Evolutionary conservation across 2,113 vertebrate species (phyloP), one percentile per base, ranked within the genome.

Genomic region (Odontophorus gujanensis): DNA sequence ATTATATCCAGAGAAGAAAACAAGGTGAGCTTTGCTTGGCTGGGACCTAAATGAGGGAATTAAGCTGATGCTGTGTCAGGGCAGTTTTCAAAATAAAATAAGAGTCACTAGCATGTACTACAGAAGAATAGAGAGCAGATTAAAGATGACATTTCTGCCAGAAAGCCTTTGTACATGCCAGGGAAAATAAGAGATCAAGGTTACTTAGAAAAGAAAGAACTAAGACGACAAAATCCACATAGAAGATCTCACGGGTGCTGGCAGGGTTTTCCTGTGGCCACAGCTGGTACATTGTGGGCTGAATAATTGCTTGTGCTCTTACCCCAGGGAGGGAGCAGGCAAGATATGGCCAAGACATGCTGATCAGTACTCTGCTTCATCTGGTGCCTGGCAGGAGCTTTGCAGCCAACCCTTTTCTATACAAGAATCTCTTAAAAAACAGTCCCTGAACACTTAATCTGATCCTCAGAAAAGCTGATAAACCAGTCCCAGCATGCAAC

Each of bases 11-110:
- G 87, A 92, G 57, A 86, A 87, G 84, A 92, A 96, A 95, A 84
- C 65, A 83, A 95, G 72, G 81, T 84, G 71, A 78, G 58, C 93
- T 97, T 92, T 93, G 42, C 93, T 94, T 95, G 91, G 88, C 48
- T 93, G 26, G 58, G 68, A 74, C 65, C 36, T 89, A 92, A 91
- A 24, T 67, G 30, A 36, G 34, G 47, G 69, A 91, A 80, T 72
- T 86, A 92, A 92, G 68, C 77, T 65, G 67, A 85, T 88, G 45
- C 34, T 84, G 72, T 85, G 38, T 82, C 57, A 95, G 63, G 69
- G 30, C 4, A 1, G 58, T 79, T 79, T 59, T n/a, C 61, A 79
- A 89, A 94, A 58, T 78, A 85, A 86, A 92, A 95, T 65, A 92
- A 57, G 43, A 42, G 34, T 94, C 81, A 84, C 68, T 66, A 75